Percentiles rank a stretch among this genome's conserved stretches.
These are phyloP conservation scores for Pseudomyrmex gracilis DNA, from an alignment of 1,140 invertebrate genomes.

Conservation along the genomic window DNA sequence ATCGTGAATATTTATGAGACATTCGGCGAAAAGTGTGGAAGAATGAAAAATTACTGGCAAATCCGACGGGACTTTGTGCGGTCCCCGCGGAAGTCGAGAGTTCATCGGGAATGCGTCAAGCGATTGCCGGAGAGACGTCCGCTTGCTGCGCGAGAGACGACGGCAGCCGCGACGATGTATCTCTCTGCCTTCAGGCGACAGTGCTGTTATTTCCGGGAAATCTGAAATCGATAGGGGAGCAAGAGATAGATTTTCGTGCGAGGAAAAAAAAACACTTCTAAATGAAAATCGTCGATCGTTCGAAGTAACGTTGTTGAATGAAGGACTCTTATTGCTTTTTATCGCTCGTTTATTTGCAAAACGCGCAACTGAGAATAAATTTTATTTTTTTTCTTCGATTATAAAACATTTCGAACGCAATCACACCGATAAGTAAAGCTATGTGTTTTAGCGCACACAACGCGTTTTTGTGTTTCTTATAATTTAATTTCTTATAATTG, in stretches of 20 bases:
- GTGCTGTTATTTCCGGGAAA: slow-evolving; percentile 30
- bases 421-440: too few relatives aligned
- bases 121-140: slow-evolving; percentile 39
- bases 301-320: background rate
- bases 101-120: slow-evolving; percentile 44
- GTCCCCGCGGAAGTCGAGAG: slow-evolving; percentile 12
- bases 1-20: slow-evolving; percentile 58
- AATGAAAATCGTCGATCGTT: background rate
- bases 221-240: slow-evolving; percentile 22
- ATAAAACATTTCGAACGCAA: too few relatives aligned
- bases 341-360: too few relatives aligned
- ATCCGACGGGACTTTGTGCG: slow-evolving; percentile 51
- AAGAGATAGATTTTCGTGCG: slow-evolving; percentile 1
- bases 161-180: background rate
- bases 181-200: background rate
- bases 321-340: too few relatives aligned
- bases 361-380: too few relatives aligned
- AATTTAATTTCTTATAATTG: background rate
- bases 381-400: too few relatives aligned
- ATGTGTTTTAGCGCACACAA: too few relatives aligned
- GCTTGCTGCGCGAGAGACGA: background rate
- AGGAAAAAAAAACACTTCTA: background rate
- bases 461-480: too few relatives aligned
- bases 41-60: slow-evolving; percentile 56
- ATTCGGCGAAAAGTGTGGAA: background rate